phyloP scores from a whole-genome alignment of 2,113 vertebrate genomes.

The Caloenas nicobarica region DNA sequence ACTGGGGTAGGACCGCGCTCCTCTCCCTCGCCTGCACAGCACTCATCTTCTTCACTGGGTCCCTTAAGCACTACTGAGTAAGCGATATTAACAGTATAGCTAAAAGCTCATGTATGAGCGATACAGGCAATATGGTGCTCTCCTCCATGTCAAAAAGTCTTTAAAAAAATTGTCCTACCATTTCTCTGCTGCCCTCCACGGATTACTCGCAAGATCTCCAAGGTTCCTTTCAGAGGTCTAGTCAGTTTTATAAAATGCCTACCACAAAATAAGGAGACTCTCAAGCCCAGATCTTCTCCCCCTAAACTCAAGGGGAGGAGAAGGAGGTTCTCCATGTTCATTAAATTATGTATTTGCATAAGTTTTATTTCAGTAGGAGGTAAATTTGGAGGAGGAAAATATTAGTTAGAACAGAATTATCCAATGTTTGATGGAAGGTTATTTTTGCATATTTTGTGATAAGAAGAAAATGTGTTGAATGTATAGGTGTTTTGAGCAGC shows the following conservation, averaged over 20 bases:
- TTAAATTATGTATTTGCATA: not conserved
- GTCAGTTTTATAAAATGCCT: not conserved
- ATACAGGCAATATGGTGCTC: not conserved
- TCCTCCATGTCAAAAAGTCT: not conserved
- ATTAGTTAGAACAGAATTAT: conserved; percentile 1
- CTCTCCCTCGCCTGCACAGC: not conserved
- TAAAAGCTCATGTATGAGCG: not conserved
- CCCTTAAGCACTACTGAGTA: not conserved
- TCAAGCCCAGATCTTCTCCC: not conserved
- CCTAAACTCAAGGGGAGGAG: not conserved
- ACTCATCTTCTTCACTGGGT: not conserved
- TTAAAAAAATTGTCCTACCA: not conserved
- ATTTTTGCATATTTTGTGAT: not conserved
- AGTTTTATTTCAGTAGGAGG: not conserved
- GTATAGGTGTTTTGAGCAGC: not conserved
- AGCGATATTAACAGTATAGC: not conserved
- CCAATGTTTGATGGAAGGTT: not conserved
- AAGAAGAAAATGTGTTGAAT: not conserved
- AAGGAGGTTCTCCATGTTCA: not conserved
- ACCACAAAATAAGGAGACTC: not conserved
- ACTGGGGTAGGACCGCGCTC: not conserved
- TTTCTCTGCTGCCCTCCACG: not conserved
- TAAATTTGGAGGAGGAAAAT: not conserved
- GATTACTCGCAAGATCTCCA: not conserved
- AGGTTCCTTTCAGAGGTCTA: not conserved